Percentiles rank a stretch among this genome's conserved stretches.
phyloP scores from a whole-genome alignment of 2,113 vertebrate genomes.

The Tichodroma muraria region DNA sequence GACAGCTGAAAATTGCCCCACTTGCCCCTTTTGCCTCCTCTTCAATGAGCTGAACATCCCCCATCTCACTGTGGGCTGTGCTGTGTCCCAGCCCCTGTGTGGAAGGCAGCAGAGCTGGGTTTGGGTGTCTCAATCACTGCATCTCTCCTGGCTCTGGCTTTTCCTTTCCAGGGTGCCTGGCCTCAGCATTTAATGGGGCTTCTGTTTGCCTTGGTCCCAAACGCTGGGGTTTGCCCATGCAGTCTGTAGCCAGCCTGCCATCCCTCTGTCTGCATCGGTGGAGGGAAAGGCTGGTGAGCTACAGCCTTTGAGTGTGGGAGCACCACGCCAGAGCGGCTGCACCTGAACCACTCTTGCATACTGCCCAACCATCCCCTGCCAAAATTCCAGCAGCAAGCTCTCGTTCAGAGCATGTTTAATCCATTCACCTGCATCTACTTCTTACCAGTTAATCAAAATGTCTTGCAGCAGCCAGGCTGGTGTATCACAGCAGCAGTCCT shows the following conservation, averaged over 20 bases:
- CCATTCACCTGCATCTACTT: background rate
- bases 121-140: background rate
- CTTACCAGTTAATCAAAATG: background rate
- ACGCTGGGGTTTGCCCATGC: background rate
- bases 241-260: background rate
- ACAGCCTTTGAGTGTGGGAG: background rate
- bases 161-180: background rate
- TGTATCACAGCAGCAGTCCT: background rate
- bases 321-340: fast-evolving
- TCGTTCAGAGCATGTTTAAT: background rate
- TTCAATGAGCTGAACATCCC: fast-evolving
- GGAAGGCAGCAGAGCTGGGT: background rate
- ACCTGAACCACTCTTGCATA: fast-evolving
- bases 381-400: background rate
- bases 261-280: fast-evolving
- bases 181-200: background rate
- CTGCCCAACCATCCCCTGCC: background rate
- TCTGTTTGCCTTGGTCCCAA: background rate
- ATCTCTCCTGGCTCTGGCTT: background rate
- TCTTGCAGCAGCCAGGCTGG: background rate
- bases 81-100: fast-evolving
- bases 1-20: background rate
- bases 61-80: background rate
- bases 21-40: background rate
- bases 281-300: background rate